Evolutionary conservation across 2,113 vertebrate genomes (phyloP).

Genomic region (Sapajus apella): DNA sequence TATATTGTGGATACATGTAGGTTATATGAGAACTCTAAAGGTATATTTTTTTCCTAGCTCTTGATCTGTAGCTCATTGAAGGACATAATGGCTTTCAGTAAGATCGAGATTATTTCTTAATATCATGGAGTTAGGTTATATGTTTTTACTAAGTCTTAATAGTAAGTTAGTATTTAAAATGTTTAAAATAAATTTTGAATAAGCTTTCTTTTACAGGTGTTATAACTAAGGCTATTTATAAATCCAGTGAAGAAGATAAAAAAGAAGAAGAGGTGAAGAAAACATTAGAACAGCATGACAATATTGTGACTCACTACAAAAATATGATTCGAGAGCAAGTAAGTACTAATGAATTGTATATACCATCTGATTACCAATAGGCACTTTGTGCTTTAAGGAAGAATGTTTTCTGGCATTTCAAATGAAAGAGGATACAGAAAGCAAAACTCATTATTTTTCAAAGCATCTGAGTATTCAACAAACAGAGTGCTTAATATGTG

Average conservation of each 20-base stretch:
- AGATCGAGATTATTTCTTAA: background rate
- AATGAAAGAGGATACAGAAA: slow-evolving; percentile 23
- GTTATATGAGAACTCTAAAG: background rate
- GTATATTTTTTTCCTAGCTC: background rate
- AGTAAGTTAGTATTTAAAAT: slow-evolving; percentile 21
- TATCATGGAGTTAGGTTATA: background rate
- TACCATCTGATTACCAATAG: background rate
- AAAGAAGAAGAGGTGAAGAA: slow-evolving; percentile 99
- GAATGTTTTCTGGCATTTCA: slow-evolving; percentile 4
- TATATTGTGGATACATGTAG: background rate
- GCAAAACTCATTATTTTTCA: background rate
- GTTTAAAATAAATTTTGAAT: slow-evolving; percentile 34
- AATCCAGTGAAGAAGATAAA: slow-evolving; percentile 97
- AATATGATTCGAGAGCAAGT: slow-evolving; percentile 98
- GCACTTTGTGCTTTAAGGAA: background rate
- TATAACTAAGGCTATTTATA: slow-evolving; percentile 97
- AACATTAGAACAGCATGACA: slow-evolving; percentile 97
- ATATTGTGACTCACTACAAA: slow-evolving; percentile 97
- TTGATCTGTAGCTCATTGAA: background rate
- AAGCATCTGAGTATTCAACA: background rate
- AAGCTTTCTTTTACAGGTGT: slow-evolving; percentile 86
- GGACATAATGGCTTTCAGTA: background rate
- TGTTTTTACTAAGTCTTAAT: slow-evolving; percentile 24
- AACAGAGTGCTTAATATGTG: background rate
- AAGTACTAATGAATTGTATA: background rate